phyloP scores from a whole-genome alignment of 2,113 vertebrate genomes.

The Symphodus melops region DNA sequence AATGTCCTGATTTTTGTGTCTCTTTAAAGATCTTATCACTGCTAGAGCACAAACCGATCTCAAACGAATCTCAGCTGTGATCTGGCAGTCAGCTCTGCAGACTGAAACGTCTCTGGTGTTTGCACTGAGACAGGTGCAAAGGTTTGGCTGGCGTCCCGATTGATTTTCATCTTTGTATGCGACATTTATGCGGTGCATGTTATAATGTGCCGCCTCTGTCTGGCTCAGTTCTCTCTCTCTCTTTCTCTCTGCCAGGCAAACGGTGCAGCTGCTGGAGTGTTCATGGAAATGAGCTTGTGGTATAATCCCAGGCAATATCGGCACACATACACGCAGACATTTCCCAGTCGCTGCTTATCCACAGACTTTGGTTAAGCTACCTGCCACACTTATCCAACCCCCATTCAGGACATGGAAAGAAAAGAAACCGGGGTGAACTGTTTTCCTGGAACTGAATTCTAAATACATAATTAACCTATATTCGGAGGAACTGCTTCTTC shows the following conservation, averaged over 20 bases:
- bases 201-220: slow-evolving; percentile 42
- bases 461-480: slow-evolving; percentile 66
- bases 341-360: slow-evolving; percentile 38
- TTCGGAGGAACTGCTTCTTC: slow-evolving; percentile 33
- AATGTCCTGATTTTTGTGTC: background rate
- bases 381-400: slow-evolving; percentile 44
- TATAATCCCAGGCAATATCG: slow-evolving; percentile 47
- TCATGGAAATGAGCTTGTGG: slow-evolving; percentile 60
- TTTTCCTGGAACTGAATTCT: slow-evolving; percentile 48
- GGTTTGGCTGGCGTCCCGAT: slow-evolving; percentile 46
- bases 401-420: slow-evolving; percentile 32
- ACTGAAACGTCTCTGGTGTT: slow-evolving; percentile 39
- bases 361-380: slow-evolving; percentile 40
- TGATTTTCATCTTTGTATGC: slow-evolving; percentile 61
- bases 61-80: slow-evolving; percentile 15
- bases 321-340: slow-evolving; percentile 39
- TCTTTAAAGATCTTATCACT: background rate
- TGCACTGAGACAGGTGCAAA: slow-evolving; percentile 50
- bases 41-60: background rate
- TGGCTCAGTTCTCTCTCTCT: slow-evolving; percentile 30
- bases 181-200: slow-evolving; percentile 48
- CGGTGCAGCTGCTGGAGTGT: slow-evolving; percentile 35
- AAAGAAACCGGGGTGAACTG: slow-evolving; percentile 28
- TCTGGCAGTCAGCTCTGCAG: slow-evolving; percentile 18
- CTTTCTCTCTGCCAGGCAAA: slow-evolving; percentile 31